A percentile compares a stretch with the other conserved stretches of the same genome.
These are phyloP conservation scores for Lasioglossum lativentre DNA, from an alignment of 2,888 invertebrate species.

Conservation along the genomic window DNA sequence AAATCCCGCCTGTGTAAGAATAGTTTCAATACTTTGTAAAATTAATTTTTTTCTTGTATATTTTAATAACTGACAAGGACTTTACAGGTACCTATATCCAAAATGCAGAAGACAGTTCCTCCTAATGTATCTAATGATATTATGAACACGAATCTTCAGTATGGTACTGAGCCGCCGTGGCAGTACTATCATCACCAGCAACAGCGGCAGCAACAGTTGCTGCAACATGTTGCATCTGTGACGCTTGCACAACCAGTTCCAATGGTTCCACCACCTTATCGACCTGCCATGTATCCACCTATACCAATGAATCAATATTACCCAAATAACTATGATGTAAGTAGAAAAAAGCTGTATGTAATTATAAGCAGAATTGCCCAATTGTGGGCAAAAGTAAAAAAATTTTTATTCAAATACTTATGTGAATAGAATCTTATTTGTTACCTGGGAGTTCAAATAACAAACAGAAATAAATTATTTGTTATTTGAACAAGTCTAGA, in stretches of 20 bases:
- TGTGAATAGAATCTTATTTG: too few relatives aligned
- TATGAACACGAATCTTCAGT: constrained; percentile 61
- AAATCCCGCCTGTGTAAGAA: constrained; percentile 42
- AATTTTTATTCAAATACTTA: too few relatives aligned
- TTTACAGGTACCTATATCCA: constrained; percentile 49
- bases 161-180: constrained; percentile 67
- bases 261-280: constrained; percentile 41
- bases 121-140: constrained; percentile 47
- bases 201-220: constrained; percentile 61
- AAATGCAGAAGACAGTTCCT: constrained; percentile 55
- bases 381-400: too few relatives aligned
- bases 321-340: constrained; percentile 74
- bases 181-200: constrained; percentile 60
- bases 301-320: constrained; percentile 71
- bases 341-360: constrained; percentile 17
- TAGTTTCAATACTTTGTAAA: background rate
- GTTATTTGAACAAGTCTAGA: too few relatives aligned
- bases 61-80: background rate
- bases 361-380: background rate
- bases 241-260: constrained; percentile 58
- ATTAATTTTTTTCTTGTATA: background rate
- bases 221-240: constrained; percentile 51
- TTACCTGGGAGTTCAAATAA: too few relatives aligned
- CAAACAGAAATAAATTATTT: too few relatives aligned
- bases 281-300: constrained; percentile 67